Evolutionary conservation across 2,113 vertebrate genomes (phyloP).

Genomic region (Delphinapterus leucas): DNA sequence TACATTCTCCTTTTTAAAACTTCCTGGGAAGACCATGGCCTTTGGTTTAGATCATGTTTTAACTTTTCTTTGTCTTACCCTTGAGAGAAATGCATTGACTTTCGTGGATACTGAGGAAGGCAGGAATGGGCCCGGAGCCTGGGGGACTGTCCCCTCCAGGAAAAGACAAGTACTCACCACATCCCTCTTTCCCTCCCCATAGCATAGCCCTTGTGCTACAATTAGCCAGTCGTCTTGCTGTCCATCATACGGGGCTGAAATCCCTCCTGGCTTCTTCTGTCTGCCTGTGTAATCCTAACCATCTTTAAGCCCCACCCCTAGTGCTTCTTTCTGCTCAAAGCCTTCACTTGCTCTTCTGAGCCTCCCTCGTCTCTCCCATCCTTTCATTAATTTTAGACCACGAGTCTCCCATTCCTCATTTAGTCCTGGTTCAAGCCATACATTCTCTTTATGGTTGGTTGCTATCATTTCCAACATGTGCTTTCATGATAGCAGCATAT

Average conservation of each 20-base stretch:
- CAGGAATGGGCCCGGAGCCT: background rate
- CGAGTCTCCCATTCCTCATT: background rate
- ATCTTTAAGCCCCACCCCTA: too few species aligned
- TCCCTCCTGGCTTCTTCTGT: too few species aligned
- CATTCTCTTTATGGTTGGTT: background rate
- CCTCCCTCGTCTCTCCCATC: background rate
- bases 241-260: background rate
- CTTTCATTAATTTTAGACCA: background rate
- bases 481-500: background rate
- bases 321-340: background rate
- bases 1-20: background rate
- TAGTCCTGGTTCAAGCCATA: background rate
- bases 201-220: too few species aligned
- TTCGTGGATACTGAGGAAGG: background rate
- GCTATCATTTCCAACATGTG: background rate
- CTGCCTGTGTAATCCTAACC: background rate
- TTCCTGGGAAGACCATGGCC: background rate
- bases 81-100: background rate
- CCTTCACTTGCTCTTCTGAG: background rate
- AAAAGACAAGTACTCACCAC: rapidly evolving
- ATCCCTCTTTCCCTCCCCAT: rapidly evolving
- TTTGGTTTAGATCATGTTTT: background rate
- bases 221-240: background rate
- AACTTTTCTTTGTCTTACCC: background rate
- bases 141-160: background rate